Conservation (phyloP, 2,888 invertebrate species). For the Parnassius orleans region DNA sequence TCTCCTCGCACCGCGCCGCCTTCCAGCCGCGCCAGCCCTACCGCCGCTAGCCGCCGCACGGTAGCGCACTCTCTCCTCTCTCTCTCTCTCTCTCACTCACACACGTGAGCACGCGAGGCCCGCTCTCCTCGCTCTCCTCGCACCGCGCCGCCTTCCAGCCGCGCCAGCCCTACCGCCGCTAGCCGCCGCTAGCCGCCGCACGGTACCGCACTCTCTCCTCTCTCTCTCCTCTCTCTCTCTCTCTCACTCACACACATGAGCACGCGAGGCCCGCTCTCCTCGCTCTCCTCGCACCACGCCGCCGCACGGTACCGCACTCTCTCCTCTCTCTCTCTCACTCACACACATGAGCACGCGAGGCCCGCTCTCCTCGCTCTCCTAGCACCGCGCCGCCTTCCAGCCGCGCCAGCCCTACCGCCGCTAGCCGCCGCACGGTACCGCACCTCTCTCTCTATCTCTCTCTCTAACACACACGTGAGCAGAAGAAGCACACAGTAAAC, state of each 20-base stretch:
- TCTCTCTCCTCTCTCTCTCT: too few species aligned
- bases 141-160: constrained; percentile 59
- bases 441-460: constrained; percentile 21
- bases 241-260: constrained; percentile 62
- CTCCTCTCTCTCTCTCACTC: not conserved
- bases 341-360: too few species aligned
- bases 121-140: constrained; percentile 64
- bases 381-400: not conserved
- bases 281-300: constrained; percentile 59
- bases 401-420: constrained; percentile 6
- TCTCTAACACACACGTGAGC: constrained; percentile 71
- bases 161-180: constrained; percentile 53
- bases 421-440: constrained; percentile 23
- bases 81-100: not conserved
- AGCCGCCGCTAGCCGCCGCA: constrained; percentile 45
- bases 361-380: too few species aligned
- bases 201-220: constrained; percentile 4
- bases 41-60: constrained; percentile 44
- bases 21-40: constrained; percentile 54
- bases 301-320: constrained; percentile 33
- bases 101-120: constrained; percentile 79
- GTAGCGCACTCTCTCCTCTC: not conserved
- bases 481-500: constrained; percentile 58
- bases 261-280: constrained; percentile 68
- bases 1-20: constrained; percentile 59